A percentile compares a stretch with the other conserved stretches of the same genome.
Evolutionary conservation across 2,888 invertebrate genomes (phyloP).

Genomic region (Plemyria rubiginata): DNA sequence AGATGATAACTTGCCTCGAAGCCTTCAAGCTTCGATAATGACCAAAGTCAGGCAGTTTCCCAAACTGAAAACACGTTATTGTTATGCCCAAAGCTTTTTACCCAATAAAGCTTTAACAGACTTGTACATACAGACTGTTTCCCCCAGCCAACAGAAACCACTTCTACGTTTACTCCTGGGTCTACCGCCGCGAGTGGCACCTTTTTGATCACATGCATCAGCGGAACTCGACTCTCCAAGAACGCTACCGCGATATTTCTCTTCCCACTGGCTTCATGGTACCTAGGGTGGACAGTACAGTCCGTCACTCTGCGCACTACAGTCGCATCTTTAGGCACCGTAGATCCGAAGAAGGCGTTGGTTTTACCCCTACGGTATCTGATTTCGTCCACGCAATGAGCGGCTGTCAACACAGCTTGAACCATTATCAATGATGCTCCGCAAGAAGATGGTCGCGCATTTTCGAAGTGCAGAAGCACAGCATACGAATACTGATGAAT

Average conservation of each 20-base stretch:
- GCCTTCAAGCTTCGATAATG: constrained; percentile 5
- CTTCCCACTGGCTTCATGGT: neutral
- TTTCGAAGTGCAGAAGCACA: constrained; percentile 7
- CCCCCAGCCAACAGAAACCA: constrained; percentile 1
- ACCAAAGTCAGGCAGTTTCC: constrained; percentile 3
- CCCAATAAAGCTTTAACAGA: too few species aligned
- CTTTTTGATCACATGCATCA: constrained; percentile 18
- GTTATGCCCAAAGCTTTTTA: neutral
- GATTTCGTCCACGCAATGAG: constrained; percentile 14
- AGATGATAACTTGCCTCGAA: constrained; percentile 5
- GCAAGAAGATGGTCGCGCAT: constrained; percentile 6
- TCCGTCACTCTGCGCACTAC: constrained; percentile 5
- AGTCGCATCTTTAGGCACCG: constrained; percentile 9
- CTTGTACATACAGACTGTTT: constrained; percentile 7
- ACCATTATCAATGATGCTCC: constrained; percentile 15
- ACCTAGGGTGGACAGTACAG: constrained; percentile 1
- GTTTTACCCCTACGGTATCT: constrained; percentile 10
- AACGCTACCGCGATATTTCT: constrained; percentile 11
- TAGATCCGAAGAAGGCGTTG: constrained; percentile 12
- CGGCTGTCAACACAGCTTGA: constrained; percentile 10
- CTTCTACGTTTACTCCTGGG: neutral
- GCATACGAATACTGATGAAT: constrained; percentile 11
- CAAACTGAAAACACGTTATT: neutral
- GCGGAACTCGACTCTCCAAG: constrained; percentile 2
- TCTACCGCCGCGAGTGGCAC: constrained; percentile 3